Evolutionary conservation across 2,888 invertebrate genomes (phyloP), one percentile per base, ranked within the genome.

Genomic region (Hyppa rectilinea): DNA sequence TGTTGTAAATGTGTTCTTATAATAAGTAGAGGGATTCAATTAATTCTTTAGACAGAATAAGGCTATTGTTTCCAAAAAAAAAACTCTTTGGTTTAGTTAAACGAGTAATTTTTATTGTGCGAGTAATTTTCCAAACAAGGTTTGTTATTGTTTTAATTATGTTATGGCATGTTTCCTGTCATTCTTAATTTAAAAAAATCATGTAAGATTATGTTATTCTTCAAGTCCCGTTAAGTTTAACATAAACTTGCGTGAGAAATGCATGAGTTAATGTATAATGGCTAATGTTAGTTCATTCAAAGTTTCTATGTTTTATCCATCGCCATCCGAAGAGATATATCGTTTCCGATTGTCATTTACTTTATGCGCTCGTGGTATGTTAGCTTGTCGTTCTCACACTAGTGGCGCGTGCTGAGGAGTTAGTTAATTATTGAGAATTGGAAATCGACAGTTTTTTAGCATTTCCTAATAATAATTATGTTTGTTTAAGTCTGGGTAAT

Each of bases 321-420:
- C 31, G 26, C 49, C 2, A 31, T 72, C 36, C 7, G 20, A 45
- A 62, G 58, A 65, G 49, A 76, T 75, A 47, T 60, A 78, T 69
- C 23, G 69, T 69, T 69, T 78, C 77, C 81, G 77, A 65, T 36
- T 34, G 45, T 53, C 78, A 69, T 81, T 78, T 65, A 65, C 4
- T 43, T 68, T 43, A 58, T 43, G 26, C 29, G 26, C 29, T 20
- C 17, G 52, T 45, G 47, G 56, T 60, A 45, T 65, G 36, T 38
- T 45, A 1, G 17, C 43, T 45, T 62, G 45, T 56, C 49, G 60
- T 64, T 72, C 73, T 63, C 59, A 79, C 43, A 64, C 14, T 55
- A n/a, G n/a, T 36, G 31, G 23, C 75, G 47, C 61, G 60, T 79
- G 65, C 23, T 47, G 12, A 31, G n/a, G 59, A 75, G 76, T 67